Base-by-base conservation (phyloP, 2,797 vertebrate species). In the Australoheros facetus region DNA sequence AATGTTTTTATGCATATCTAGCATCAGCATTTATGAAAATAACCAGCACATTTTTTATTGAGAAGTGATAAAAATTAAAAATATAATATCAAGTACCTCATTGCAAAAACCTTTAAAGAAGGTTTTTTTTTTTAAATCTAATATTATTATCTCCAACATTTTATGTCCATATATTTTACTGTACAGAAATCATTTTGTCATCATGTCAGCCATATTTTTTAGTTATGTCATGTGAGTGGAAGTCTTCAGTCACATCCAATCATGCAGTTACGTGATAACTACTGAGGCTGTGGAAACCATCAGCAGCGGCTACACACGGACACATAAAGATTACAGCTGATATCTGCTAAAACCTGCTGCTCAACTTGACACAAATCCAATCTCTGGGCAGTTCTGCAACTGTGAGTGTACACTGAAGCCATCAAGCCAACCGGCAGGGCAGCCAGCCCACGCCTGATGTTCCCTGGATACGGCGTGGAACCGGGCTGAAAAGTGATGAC, bases 291-390 rank as follows among this genome's bases (percentile, higher is more conserved):
- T 81, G 75, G 84, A 88, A 90, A 85, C 77, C 73, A 75, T 77
- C 83, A 74, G 78, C 77, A 14, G 56, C 14, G 32, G 55, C 81
- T 81, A 71, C 71, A 56, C 85, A 26, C 19, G 1, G 78, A 80
- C 82, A 73, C 85, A 80, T 60, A 81, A 71, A 86, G 78, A 88
- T 90, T 89, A 85, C 80, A 80, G 80, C 83, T 48, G 88, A 92
- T 89, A 89, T 88, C 85, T 82, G 81, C 79, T 73, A 64, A 84
- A 83, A 84, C 87, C 88, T 79, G 85, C 88, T 86, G 90, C 82
- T 81, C 42, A 75, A 59, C 81, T 85, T 87, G 87, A 92, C 86
- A 88, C 77, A 76, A 86, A 89, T 85, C 87, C 91, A 91, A 89
- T 89, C 89, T 82, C 76, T 72, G 83, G 71, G 78, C 75, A 51